Percentiles rank a stretch among this genome's conserved stretches.
These are phyloP conservation scores for Rhogogaster chlorosoma DNA, from an alignment of 2,888 invertebrate species.

Conservation along the genomic window DNA sequence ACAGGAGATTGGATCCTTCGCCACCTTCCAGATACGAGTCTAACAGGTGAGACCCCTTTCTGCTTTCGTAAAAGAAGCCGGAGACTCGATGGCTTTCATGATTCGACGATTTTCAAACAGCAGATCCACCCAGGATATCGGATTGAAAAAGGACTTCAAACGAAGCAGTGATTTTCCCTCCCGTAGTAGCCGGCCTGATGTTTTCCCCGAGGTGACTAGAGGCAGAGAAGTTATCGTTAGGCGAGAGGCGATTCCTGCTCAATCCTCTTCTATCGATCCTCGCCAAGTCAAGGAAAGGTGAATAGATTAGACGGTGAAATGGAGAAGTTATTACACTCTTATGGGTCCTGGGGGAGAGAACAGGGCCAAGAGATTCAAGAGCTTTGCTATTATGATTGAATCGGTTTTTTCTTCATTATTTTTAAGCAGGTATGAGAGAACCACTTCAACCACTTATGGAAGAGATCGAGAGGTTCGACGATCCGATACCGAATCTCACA, in stretches of 20 bases:
- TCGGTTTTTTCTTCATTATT: slow-evolving; percentile 2
- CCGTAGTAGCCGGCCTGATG: slow-evolving; percentile 72
- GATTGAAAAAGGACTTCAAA: slow-evolving; percentile 74
- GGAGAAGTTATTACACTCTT: background rate
- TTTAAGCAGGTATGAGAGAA: slow-evolving; percentile 70
- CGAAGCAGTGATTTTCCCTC: slow-evolving; percentile 72
- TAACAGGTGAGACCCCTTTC: slow-evolving; percentile 63
- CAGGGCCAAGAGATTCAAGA: background rate
- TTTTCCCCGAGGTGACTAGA: slow-evolving; percentile 72
- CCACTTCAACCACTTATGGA: slow-evolving; percentile 65
- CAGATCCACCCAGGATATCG: slow-evolving; percentile 72
- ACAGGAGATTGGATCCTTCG: slow-evolving; percentile 71
- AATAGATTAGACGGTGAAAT: background rate
- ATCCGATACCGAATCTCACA: slow-evolving; percentile 72
- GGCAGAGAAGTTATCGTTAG: slow-evolving; percentile 75
- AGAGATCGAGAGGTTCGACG: slow-evolving; percentile 75
- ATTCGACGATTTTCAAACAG: background rate
- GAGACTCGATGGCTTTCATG: too few relatives aligned
- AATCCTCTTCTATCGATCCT: slow-evolving; percentile 72
- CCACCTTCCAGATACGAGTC: slow-evolving; percentile 73
- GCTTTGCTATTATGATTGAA: background rate
- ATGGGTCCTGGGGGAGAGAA: background rate
- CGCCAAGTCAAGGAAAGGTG: slow-evolving; percentile 75
- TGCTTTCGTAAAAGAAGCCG: too few relatives aligned
- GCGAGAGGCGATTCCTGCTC: slow-evolving; percentile 69